phyloP scores from a whole-genome alignment of 2,888 invertebrate species.

The Pinctada fucata region DNA sequence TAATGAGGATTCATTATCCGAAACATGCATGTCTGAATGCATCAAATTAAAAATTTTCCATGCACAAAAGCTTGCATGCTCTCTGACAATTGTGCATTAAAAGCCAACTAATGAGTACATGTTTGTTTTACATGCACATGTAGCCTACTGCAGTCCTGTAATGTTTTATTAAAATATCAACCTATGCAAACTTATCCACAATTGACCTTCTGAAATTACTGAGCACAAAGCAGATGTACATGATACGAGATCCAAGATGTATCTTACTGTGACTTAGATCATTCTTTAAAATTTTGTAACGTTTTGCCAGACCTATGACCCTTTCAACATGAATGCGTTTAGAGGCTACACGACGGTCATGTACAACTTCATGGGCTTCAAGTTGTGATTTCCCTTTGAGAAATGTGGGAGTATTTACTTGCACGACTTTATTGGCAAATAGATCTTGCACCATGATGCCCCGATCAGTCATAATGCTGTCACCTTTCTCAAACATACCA shows the following conservation, averaged over 20 bases:
- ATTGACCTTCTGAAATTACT: not conserved
- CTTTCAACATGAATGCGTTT: conserved; percentile 41
- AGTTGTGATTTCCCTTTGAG: conserved; percentile 48
- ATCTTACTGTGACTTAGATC: conserved; percentile 12
- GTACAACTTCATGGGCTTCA: conserved; percentile 43
- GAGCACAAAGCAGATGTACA: conserved; percentile 20
- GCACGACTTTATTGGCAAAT: conserved; percentile 45
- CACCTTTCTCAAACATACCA: conserved; percentile 31
- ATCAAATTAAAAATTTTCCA: too few relatives aligned
- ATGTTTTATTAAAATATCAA: not conserved
- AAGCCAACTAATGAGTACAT: too few relatives aligned
- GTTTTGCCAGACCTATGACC: conserved; percentile 42
- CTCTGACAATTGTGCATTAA: too few relatives aligned
- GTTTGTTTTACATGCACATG: not conserved
- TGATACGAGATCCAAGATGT: conserved; percentile 10
- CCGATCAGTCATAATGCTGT: conserved; percentile 49
- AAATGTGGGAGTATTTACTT: conserved; percentile 49
- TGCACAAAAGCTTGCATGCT: too few relatives aligned
- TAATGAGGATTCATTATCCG: too few relatives aligned
- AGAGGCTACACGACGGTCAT: conserved; percentile 42
- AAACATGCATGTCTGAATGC: too few relatives aligned
- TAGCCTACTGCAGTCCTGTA: too few relatives aligned
- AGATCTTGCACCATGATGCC: conserved; percentile 55
- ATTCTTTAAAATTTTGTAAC: conserved; percentile 39
- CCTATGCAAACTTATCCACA: not conserved